Base-by-base conservation (phyloP, 2,797 vertebrate genomes). In the Mastacembelus armatus region DNA sequence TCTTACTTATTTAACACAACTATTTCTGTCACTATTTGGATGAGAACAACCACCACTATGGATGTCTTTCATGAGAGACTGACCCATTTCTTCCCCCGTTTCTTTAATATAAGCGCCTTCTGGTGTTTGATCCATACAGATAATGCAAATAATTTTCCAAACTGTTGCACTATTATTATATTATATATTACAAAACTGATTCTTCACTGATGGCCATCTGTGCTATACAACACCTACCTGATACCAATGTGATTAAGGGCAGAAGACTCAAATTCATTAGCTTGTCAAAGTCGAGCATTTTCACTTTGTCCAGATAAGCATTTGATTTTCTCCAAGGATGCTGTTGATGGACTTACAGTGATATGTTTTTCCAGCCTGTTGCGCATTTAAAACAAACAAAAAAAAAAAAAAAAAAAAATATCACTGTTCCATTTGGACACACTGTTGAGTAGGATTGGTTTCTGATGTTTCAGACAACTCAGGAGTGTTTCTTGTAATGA, bases 161-260 rank as follows among this genome's bases (percentile, higher is more conserved):
- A 26, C 24, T 2, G 26, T 26, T 26, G 24, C 24, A 3, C 26
- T 26, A 26, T 26, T 26, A 2, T 26, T 4, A 24, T 26, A 24
- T 26, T 24, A 26, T 26, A 26, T 26, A 26, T 26, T 26, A 26
- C 24, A 42, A 42, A 11, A 40, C 29, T 54, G 15, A 39, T 45
- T 67, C 52, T 55, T 57, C 18, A 40, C 50, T n/a, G 42, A 52
- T 32, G 27, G 51, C 30, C 38, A 27, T 74, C 60, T 63, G 51
- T 1, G 18, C 39, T 35, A 75, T 52, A 55, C 12, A 42, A 33
- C 72, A 75, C 61, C 58, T 56, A 45, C 71, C 54, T 60, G 47
- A 80, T 68, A 72, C 35, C 27, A 70, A 64, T 74, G 40, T 54
- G 36, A 79, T 78, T 43, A 43, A 40, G 21, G 40, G 38, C 42